These are phyloP conservation scores for Schizaphis graminum DNA, from an alignment of 2,888 invertebrate genomes.

Conservation along the genomic window DNA sequence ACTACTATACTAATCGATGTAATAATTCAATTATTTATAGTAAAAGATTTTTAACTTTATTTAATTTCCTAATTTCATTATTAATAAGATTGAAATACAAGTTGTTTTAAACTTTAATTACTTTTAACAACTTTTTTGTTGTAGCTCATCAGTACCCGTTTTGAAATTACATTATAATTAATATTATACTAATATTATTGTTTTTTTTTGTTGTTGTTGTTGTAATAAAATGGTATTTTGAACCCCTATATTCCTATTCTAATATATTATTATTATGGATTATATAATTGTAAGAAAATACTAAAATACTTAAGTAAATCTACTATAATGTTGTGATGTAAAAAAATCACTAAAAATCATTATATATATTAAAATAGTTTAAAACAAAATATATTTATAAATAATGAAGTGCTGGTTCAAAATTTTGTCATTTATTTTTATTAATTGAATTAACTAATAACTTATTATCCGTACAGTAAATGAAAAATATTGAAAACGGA, in stretches of 20 bases:
- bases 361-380: not conserved
- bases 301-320: not conserved
- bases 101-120: slow-evolving; percentile 44
- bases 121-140: not conserved
- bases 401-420: not conserved
- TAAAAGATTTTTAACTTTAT: not conserved
- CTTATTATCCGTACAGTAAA: not conserved
- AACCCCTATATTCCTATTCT: not conserved
- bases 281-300: not conserved
- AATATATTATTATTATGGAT: not conserved
- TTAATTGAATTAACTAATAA: not conserved
- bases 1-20: not conserved
- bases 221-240: not conserved
- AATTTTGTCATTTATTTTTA: not conserved
- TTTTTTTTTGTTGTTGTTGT: not conserved
- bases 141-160: slow-evolving; percentile 22
- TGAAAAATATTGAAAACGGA: not conserved
- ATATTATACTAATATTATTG: not conserved
- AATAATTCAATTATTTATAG: not conserved
- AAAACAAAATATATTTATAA: not conserved
- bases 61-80: slow-evolving; percentile 14
- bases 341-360: not conserved
- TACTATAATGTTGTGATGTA: not conserved
- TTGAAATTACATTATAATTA: slow-evolving; percentile 21
- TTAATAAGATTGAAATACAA: not conserved